Base-by-base conservation (phyloP, 2,888 invertebrate genomes). In the Agonopterix heracliana region DNA sequence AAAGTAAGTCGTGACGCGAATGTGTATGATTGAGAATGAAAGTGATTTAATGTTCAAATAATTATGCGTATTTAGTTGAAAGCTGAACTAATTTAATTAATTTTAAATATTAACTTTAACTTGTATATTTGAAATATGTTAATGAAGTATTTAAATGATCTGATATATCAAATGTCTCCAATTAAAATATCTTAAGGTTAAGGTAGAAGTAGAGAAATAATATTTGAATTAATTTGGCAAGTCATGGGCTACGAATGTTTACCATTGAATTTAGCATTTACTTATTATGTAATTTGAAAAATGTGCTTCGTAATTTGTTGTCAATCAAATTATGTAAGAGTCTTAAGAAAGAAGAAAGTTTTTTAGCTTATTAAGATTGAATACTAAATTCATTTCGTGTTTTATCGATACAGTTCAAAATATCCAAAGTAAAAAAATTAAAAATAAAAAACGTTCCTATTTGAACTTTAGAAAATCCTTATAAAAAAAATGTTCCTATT, bases 341-440 rank as follows among this genome's bases (percentile, higher is more conserved):
- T 8, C 14, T n/a, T 38, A 50, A 11, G 50, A 50, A 41, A 46
- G 41, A 58, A 53, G 56, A 59, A 59, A 56, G 56, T 56, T 51
- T 44, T 50, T 43, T 38, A 38, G 9, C n/a, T 56, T 51, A 40
- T 50, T 43, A n/a, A 38, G 9, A n/a, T 38, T 38, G 10, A 38
- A 38, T 38, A n/a, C 9, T 10, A n/a, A 38, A n/a, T 26, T 1
- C n/a, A 38, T 38, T 38, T 38, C 3, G 38, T 38, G 7, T 26
- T 26, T 26, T 26, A 26, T 5, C 7, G 26, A 26, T 5, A 26
- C 26, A 5, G 26, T 26, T 26, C 7, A 7, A 26, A 26, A 26
- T 26, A 26, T n/a, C n/a, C n/a, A n/a, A n/a, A n/a, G 2, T 2
- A 26, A 26, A 26, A 5, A 3, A 26, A 26, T 5, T 26, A 1